Conservation (phyloP, 53 echinoderm and acorn worm genomes). For the Antedon mediterranea region DNA sequence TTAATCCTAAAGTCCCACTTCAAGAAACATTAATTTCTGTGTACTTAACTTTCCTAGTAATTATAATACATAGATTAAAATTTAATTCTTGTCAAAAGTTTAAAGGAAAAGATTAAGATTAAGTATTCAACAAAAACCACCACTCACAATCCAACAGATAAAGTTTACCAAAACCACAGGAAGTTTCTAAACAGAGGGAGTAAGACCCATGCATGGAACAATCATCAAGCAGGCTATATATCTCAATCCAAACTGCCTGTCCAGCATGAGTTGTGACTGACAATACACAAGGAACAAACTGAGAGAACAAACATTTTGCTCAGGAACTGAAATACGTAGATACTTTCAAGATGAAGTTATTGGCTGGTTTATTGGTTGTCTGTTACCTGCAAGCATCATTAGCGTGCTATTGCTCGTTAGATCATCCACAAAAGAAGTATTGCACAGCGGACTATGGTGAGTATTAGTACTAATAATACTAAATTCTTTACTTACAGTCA, state of each 20-base stretch:
- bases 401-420: constrained; percentile 42
- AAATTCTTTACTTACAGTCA: too few relatives aligned
- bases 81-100: neutral
- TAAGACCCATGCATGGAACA: neutral
- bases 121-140: neutral
- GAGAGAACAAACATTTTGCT: neutral
- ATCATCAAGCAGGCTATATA: neutral
- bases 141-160: neutral
- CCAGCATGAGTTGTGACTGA: neutral
- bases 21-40: too few relatives aligned
- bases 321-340: neutral
- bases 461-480: neutral
- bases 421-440: constrained; percentile 62
- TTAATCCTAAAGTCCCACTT: too few relatives aligned
- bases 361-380: neutral
- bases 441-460: constrained; percentile 64
- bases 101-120: neutral
- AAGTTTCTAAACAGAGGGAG: neutral
- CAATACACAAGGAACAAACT: neutral
- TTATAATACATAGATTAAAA: neutral
- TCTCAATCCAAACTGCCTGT: neutral
- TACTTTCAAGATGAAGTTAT: neutral
- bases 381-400: neutral
- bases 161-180: neutral
- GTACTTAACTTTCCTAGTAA: neutral